Evolutionary conservation across 2,113 vertebrate genomes (phyloP).

Genomic region (Odocoileus hemionus): DNA sequence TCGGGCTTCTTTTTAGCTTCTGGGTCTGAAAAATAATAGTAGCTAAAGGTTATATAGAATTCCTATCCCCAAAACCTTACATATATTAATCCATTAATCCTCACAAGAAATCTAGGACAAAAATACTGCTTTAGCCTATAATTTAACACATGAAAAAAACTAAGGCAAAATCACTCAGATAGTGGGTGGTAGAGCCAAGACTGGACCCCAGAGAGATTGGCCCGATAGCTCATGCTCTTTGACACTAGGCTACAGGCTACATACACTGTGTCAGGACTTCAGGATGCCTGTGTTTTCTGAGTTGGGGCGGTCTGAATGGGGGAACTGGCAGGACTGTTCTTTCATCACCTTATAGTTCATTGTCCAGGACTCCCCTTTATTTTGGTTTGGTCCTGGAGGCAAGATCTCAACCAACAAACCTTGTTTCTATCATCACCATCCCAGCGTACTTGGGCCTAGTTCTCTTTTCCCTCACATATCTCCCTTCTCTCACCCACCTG

Average conservation of each 20-base stretch:
- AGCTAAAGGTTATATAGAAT: neutral
- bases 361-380: neutral
- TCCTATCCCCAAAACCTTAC: neutral
- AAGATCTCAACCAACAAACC: neutral
- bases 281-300: neutral
- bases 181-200: neutral
- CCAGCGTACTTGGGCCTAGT: neutral
- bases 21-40: neutral
- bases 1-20: neutral
- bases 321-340: neutral
- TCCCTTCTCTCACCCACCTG: neutral
- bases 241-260: neutral
- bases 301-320: no score
- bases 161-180: neutral
- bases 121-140: neutral
- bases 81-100: neutral
- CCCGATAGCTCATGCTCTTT: neutral
- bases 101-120: neutral
- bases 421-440: neutral
- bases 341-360: neutral
- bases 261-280: neutral
- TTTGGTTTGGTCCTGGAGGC: neutral
- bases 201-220: neutral
- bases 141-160: neutral
- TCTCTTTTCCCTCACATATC: neutral